Base-by-base conservation (phyloP, 1,140 invertebrate genomes). In the Cherax destructor region DNA sequence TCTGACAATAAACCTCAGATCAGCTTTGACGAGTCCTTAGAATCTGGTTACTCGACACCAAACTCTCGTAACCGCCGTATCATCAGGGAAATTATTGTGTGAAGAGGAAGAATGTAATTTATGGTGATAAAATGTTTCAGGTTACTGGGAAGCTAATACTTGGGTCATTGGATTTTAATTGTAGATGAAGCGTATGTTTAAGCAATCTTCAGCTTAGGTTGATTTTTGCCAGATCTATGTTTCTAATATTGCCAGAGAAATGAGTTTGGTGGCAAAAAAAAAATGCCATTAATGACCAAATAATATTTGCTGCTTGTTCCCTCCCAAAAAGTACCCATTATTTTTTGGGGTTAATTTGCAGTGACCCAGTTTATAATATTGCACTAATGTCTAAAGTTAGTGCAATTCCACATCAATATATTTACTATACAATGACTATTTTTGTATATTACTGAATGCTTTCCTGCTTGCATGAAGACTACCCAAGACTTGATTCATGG, bases 71-170 rank as follows among this genome's bases (percentile, higher is more conserved):
- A 97, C 93, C 96, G 97, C 86, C 95, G 98, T 94, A 97, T 99
- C 94, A 98, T 99, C 94, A 96, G 98, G 91, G 98, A 98, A 95
- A 98, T 99, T 94, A 98, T 99, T 94, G 98, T 99, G 94, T 99
- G 96, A 97, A 81, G 76, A 76, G 56, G 13, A 65, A 72, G 24
- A 11, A 49, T 9, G n/a, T 10, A 65, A 47, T n/a, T 49, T 61
- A 16, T 77, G 41, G 52, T 61, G 47, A 61, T 69, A 56, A 50
- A 59, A 30, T 41, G 69, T 50, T 61, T 16, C 61, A 16, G 47
- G 56, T 87, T 13, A 24, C 11, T 65, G 13, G 5, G 41, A 74
- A 59, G 65, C 47, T 87, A 56, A 78, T 49, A 52, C 72, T 80
- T 50, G 21, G 41, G 65, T 59, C 59, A 88, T 56, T 52, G 50